Conservation (phyloP, 1,140 invertebrate species). For the Drosophila nebulosa region DNA sequence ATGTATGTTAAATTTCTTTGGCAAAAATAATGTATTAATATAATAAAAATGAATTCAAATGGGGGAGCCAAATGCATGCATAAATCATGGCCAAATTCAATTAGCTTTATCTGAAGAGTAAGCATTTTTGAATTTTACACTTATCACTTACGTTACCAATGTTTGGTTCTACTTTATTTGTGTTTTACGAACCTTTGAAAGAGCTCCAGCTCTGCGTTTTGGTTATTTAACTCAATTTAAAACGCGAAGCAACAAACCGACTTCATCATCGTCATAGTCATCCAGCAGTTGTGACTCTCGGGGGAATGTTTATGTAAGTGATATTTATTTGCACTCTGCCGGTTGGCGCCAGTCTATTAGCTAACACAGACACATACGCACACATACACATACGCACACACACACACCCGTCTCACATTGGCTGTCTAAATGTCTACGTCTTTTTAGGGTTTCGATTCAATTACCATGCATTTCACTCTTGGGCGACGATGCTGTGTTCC, state of each 20-base stretch:
- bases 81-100: constrained; percentile 52
- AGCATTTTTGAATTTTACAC: neutral
- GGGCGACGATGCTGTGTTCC: neutral
- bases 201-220: neutral
- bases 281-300: constrained; percentile 1
- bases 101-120: constrained; percentile 23
- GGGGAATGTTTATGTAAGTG: constrained; percentile 38
- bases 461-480: neutral
- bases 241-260: constrained; percentile 21
- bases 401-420: neutral
- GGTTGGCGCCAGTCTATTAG: constrained; percentile 38
- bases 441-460: constrained; percentile 1
- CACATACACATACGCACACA: constrained; percentile 1
- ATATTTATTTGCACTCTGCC: constrained; percentile 60
- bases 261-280: neutral
- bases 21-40: neutral
- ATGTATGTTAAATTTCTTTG: neutral
- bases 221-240: constrained; percentile 40
- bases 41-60: neutral
- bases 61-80: constrained; percentile 10
- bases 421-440: constrained; percentile 1
- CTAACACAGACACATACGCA: constrained; percentile 9
- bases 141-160: neutral
- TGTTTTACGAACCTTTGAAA: neutral
- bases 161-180: neutral